Percentiles rank a stretch among this genome's conserved stretches.
Evolutionary conservation across 2,888 invertebrate genomes (phyloP).

Genomic region (Loripinus fragilis): DNA sequence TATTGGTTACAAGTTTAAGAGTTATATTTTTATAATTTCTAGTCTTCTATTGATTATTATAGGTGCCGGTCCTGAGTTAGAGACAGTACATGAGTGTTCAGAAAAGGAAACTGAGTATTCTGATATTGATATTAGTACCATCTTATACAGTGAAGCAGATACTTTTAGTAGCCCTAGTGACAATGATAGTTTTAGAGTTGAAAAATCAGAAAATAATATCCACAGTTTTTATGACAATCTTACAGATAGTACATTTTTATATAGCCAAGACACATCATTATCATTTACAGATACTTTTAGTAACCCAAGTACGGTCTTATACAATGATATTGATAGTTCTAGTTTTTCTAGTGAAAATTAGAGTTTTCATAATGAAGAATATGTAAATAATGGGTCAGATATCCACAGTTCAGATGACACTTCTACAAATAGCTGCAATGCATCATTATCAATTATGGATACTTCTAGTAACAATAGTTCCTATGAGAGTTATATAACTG

Average conservation of each 20-base stretch:
- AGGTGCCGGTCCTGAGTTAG: not conserved
- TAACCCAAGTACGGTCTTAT: no score
- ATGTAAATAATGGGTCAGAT: no score
- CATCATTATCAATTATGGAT: not conserved
- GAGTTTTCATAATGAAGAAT: no score
- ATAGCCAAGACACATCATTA: no score
- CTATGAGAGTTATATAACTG: not conserved
- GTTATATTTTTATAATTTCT: not conserved
- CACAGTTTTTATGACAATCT: no score
- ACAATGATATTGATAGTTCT: no score
- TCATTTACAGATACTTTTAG: no score
- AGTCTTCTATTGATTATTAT: not conserved
- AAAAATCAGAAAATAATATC: no score
- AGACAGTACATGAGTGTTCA: not conserved
- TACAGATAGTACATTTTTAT: conserved; percentile 4
- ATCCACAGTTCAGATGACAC: no score
- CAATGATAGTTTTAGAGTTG: no score
- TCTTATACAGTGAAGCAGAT: not conserved
- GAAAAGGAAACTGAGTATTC: not conserved
- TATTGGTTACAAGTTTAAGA: not conserved
- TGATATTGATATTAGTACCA: not conserved
- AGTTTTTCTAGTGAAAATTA: no score
- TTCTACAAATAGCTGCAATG: no score
- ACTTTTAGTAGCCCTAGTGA: not conserved
- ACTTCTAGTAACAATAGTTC: not conserved